A percentile compares a stretch with the other conserved stretches of the same genome.
phyloP scores from a whole-genome alignment of 2,113 vertebrate genomes.

The Clarias batrachus region DNA sequence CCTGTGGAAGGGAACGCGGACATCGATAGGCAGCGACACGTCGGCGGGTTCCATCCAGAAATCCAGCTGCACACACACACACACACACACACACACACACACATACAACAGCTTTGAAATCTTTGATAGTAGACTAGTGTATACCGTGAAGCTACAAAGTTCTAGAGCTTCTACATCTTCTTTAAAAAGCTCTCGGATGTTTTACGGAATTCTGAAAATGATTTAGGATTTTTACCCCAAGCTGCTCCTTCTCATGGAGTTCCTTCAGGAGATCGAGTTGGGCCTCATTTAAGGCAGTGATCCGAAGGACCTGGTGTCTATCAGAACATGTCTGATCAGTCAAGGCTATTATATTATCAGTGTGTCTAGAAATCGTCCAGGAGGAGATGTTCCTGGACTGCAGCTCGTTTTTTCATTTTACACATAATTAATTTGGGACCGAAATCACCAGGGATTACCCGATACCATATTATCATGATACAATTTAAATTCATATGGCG shows the following conservation, averaged over 20 bases:
- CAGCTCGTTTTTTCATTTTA: not conserved
- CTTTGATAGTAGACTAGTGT: not conserved
- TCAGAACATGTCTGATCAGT: not conserved
- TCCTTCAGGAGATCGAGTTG: slow-evolving; percentile 73
- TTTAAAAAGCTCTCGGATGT: not conserved
- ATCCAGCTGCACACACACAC: slow-evolving; percentile 74
- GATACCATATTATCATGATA: no score
- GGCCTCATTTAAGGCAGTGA: slow-evolving; percentile 67
- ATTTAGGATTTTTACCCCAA: slow-evolving; percentile 70
- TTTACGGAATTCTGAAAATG: not conserved
- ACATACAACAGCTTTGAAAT: not conserved
- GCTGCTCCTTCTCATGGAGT: slow-evolving; percentile 66
- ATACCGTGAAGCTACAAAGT: not conserved
- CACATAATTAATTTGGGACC: not conserved
- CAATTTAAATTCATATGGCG: no score
- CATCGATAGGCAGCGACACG: slow-evolving; percentile 69
- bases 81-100: slow-evolving; percentile 16
- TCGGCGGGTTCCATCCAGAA: slow-evolving; percentile 77
- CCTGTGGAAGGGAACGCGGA: slow-evolving; percentile 75
- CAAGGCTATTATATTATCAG: not conserved
- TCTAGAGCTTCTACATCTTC: not conserved
- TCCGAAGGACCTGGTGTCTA: slow-evolving; percentile 89
- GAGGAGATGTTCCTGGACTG: not conserved
- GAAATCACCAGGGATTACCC: no score
- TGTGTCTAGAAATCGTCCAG: not conserved